Evolutionary conservation across 2,113 vertebrate genomes (phyloP), one percentile per base, ranked within the genome.

Genomic region (Ceuthmochares aereus): DNA sequence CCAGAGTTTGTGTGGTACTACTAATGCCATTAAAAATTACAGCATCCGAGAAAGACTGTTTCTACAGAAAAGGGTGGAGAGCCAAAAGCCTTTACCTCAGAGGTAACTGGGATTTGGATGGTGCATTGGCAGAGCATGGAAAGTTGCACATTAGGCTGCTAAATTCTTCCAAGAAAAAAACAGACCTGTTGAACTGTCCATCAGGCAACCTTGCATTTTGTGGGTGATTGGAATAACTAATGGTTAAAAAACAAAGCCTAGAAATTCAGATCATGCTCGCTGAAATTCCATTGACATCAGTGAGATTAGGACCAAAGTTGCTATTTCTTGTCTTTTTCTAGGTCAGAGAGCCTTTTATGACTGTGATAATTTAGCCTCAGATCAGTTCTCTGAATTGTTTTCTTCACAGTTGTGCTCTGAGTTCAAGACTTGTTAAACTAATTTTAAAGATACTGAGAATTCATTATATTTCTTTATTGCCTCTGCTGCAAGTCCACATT

Each of bases 361-460:
- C 25, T 77, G 36, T 79, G 67, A 37, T 86, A 90, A 91, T 89
- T 73, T 81, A 93, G 34, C 8, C 34, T 79, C n/a, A 34, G 40
- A 82, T 75, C 30, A 66, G 22, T 79, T 90, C 58, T 82, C 37
- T 82, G 69, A 68, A 40, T 68, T 91, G 56, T 79, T 87, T 87
- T 75, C 30, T 49, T 89, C 60, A 29, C 18, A 60, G 25, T 55
- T 93, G 36, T 37, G 21, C 25, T 32, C 23, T 18, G 30, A 89
- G 51, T 66, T 60, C 0, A 0, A 79, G 26, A 78, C 23, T 78
- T 40, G 15, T 83, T 85, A 72, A 89, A 82, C 36, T 82, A 22
- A 76, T 88, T 87, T 94, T 91, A 74, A 82, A 64, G 84, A 67
- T 87, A 37, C 29, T 54, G 62, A 76, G 15, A 87, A 85, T 52